Evolutionary conservation across 2,888 invertebrate species (phyloP).

Genomic region (Hyalella azteca): DNA sequence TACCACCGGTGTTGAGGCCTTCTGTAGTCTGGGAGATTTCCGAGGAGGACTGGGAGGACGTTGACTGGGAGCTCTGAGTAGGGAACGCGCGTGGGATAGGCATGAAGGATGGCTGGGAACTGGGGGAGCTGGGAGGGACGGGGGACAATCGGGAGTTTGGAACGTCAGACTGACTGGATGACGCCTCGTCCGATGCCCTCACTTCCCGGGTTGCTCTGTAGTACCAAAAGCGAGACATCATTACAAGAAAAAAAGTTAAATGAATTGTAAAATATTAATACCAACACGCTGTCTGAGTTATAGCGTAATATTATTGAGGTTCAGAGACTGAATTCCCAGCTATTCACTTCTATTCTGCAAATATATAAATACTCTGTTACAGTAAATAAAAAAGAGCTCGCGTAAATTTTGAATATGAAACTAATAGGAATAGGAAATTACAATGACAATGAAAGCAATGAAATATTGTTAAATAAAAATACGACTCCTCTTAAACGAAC

Average conservation of each 20-base stretch:
- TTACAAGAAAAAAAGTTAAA: not conserved
- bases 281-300: too few relatives aligned
- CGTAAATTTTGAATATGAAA: too few relatives aligned
- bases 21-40: not conserved
- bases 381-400: too few relatives aligned
- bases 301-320: too few relatives aligned
- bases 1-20: not conserved
- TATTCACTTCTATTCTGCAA: too few relatives aligned
- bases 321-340: too few relatives aligned
- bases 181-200: not conserved
- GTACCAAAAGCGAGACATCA: not conserved
- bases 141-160: not conserved
- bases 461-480: too few relatives aligned
- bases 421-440: too few relatives aligned
- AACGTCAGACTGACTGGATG: not conserved
- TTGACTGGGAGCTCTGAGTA: not conserved
- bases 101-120: not conserved
- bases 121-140: not conserved
- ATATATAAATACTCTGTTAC: too few relatives aligned
- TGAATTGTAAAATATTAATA: too few relatives aligned
- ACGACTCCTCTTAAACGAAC: too few relatives aligned
- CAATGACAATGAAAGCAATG: too few relatives aligned
- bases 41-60: not conserved
- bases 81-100: not conserved
- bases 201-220: slow-evolving; percentile 2